These are phyloP conservation scores for Erebia epiphron DNA, from an alignment of 2,888 invertebrate species.

Conservation along the genomic window DNA sequence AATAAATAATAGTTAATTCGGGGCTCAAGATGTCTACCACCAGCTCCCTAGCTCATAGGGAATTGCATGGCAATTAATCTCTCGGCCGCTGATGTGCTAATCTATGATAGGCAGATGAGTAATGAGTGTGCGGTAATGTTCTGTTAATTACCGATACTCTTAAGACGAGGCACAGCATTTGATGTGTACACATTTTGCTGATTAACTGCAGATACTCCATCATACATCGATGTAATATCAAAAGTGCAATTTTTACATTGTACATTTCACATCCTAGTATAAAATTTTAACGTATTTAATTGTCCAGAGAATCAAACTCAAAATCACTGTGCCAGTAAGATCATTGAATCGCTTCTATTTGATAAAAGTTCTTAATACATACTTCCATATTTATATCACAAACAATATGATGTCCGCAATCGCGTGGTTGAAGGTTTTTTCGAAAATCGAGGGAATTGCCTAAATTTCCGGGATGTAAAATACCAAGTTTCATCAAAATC, in stretches of 20 bases:
- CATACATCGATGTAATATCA: constrained; percentile 1
- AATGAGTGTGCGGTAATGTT: constrained; percentile 51
- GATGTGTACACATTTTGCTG: constrained; percentile 16
- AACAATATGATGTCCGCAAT: too few species aligned
- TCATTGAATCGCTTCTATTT: too few species aligned
- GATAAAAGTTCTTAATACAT: too few species aligned
- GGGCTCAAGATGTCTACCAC: neutral
- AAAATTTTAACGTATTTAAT: too few species aligned
- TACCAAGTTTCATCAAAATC: too few species aligned
- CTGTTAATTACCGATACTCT: constrained; percentile 26
- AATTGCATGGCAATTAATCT: constrained; percentile 60
- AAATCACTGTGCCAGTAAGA: too few species aligned
- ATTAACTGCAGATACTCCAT: constrained; percentile 15
- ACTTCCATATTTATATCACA: too few species aligned
- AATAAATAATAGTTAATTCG: neutral
- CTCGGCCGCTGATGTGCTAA: constrained; percentile 58
- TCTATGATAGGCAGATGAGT: constrained; percentile 66
- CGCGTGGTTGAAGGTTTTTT: too few species aligned
- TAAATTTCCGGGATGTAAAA: too few species aligned
- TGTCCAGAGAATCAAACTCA: too few species aligned
- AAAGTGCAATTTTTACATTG: neutral
- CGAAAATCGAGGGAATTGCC: too few species aligned
- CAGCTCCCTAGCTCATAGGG: constrained; percentile 36
- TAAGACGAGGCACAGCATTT: constrained; percentile 22
- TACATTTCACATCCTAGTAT: too few species aligned